Conservation (phyloP, 2,113 vertebrate species). For the Gnathonemus echidnorhynchus region DNA sequence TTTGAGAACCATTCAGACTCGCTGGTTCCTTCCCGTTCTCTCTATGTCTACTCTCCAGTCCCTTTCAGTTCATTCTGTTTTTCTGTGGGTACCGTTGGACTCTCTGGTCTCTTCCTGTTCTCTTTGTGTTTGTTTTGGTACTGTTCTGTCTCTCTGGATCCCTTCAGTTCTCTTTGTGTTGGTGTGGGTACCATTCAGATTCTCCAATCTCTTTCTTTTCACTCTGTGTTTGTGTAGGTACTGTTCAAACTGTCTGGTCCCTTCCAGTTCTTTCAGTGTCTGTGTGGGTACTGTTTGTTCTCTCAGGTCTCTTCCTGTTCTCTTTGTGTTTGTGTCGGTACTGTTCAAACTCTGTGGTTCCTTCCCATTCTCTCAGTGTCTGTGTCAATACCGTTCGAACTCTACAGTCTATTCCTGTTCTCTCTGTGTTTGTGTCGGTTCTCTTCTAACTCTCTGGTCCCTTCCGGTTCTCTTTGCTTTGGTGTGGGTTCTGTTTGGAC, state of each 20-base stretch:
- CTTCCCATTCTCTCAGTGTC: not conserved
- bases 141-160: not conserved
- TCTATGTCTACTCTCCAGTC: not conserved
- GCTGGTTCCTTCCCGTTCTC: not conserved
- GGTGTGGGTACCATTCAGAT: not conserved
- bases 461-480: not conserved
- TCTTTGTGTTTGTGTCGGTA: not conserved
- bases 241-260: not conserved
- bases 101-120: not conserved
- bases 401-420: not conserved
- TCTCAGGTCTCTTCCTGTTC: not conserved
- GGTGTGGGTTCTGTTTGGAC: not conserved
- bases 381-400: not conserved
- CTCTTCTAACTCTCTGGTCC: not conserved
- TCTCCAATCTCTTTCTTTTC: not conserved
- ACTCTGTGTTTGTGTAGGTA: not conserved
- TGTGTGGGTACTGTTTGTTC: not conserved
- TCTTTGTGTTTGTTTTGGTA: not conserved
- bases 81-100: not conserved
- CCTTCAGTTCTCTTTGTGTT: not conserved
- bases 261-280: not conserved
- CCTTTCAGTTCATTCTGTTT: not conserved
- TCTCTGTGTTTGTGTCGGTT: not conserved
- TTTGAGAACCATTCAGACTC: not conserved
- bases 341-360: not conserved